phyloP scores from a whole-genome alignment of 2,888 invertebrate genomes.

The Nomada flava region DNA sequence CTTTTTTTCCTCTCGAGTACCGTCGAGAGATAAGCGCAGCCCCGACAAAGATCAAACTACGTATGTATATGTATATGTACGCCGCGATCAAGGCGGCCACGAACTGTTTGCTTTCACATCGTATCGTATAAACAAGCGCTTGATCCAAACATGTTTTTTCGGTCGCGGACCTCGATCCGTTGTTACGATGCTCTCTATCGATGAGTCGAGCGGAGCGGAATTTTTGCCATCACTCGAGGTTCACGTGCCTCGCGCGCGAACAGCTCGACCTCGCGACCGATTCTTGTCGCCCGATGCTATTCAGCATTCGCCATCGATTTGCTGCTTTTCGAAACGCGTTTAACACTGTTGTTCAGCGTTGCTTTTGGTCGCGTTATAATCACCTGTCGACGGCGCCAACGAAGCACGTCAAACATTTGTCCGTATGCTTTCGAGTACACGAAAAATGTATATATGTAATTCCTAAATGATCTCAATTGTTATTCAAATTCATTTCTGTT shows the following conservation, averaged over 20 bases:
- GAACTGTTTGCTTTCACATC: slow-evolving; percentile 65
- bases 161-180: slow-evolving; percentile 47
- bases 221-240: slow-evolving; percentile 63
- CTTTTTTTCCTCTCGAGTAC: background rate
- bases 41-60: slow-evolving; percentile 50
- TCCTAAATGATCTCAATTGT: no score
- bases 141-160: slow-evolving; percentile 72
- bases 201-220: slow-evolving; percentile 52
- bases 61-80: background rate
- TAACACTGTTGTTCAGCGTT: background rate
- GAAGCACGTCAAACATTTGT: background rate
- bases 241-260: slow-evolving; percentile 57
- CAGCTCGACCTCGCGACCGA: slow-evolving; percentile 55
- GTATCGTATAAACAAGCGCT: slow-evolving; percentile 67
- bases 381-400: slow-evolving; percentile 9
- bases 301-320: slow-evolving; percentile 37
- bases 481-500: background rate
- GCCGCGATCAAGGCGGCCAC: slow-evolving; percentile 42
- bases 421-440: background rate
- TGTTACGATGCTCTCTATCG: slow-evolving; percentile 21
- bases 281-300: slow-evolving; percentile 26
- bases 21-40: slow-evolving; percentile 38
- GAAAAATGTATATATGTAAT: no score
- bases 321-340: slow-evolving; percentile 26
- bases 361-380: slow-evolving; percentile 17